Evolutionary conservation across 2,113 vertebrate genomes (phyloP).

Genomic region (Phalacrocorax pelagicus): DNA sequence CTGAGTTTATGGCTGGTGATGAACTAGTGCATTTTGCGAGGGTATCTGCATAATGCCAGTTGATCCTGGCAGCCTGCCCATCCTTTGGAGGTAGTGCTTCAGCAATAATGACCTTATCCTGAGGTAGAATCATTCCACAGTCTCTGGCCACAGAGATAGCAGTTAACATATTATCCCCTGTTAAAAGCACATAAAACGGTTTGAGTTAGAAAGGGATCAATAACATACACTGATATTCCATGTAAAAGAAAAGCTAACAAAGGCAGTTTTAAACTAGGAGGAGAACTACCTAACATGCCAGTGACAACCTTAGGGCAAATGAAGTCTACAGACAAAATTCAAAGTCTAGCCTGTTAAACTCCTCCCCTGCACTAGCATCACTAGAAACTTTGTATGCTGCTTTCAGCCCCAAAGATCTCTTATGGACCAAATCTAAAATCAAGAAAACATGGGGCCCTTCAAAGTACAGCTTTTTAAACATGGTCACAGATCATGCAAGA

Average conservation of each 20-base stretch:
- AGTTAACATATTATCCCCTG: constrained; percentile 97
- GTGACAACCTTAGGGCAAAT: neutral
- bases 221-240: neutral
- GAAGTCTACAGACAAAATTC: neutral
- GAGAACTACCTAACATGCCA: neutral
- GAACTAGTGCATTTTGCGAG: constrained; percentile 73
- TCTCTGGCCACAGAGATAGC: constrained; percentile 97
- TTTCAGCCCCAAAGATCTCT: neutral
- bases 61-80: constrained; percentile 91
- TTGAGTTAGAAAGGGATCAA: neutral
- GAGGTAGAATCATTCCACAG: constrained; percentile 95
- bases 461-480: neutral
- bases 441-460: neutral
- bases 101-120: constrained; percentile 94
- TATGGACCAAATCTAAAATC: neutral
- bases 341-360: neutral
- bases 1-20: constrained; percentile 73
- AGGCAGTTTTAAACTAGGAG: neutral
- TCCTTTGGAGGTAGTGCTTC: constrained; percentile 92
- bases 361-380: neutral
- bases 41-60: constrained; percentile 94
- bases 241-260: neutral
- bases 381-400: neutral
- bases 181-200: constrained; percentile 11
- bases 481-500: neutral